phyloP scores from a whole-genome alignment of 2,113 vertebrate species.

The Centropus bengalensis region DNA sequence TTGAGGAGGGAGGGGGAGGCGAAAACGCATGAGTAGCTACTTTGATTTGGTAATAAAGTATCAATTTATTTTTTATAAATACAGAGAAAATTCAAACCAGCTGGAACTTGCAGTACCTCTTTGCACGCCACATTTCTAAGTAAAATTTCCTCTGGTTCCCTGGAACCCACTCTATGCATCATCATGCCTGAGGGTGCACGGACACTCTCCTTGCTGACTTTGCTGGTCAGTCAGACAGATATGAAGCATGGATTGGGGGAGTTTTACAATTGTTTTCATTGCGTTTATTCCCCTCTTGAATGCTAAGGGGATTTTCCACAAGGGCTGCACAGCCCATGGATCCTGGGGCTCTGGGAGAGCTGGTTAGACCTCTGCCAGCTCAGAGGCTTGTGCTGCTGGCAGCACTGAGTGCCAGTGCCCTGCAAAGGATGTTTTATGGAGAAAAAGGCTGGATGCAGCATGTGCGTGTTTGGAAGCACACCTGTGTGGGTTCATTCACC shows the following conservation, averaged over 20 bases:
- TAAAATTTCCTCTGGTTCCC: not conserved
- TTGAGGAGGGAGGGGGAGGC: not conserved
- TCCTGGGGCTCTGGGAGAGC: not conserved
- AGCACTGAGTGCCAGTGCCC: rapidly evolving
- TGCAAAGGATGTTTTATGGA: not conserved
- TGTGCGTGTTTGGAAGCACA: not conserved
- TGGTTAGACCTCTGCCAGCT: not conserved
- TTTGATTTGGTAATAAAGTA: slow-evolving; percentile 73
- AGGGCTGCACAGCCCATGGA: not conserved
- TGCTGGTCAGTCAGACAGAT: not conserved
- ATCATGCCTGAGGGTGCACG: not conserved
- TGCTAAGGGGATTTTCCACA: not conserved
- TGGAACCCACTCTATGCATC: not conserved
- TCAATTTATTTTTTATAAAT: slow-evolving; percentile 73
- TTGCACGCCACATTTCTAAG: slow-evolving; percentile 54
- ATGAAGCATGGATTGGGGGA: not conserved
- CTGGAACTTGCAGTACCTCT: slow-evolving; percentile 48
- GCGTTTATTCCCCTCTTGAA: not conserved
- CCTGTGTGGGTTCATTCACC: not conserved
- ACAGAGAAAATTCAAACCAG: slow-evolving; percentile 63
- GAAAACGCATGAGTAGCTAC: slow-evolving; percentile 60
- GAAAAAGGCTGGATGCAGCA: not conserved
- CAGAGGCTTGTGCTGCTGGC: not conserved
- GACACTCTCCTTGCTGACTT: not conserved
- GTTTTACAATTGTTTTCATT: not conserved